Base-by-base conservation (phyloP, 1,140 invertebrate species). In the Listronotus bonariensis region DNA sequence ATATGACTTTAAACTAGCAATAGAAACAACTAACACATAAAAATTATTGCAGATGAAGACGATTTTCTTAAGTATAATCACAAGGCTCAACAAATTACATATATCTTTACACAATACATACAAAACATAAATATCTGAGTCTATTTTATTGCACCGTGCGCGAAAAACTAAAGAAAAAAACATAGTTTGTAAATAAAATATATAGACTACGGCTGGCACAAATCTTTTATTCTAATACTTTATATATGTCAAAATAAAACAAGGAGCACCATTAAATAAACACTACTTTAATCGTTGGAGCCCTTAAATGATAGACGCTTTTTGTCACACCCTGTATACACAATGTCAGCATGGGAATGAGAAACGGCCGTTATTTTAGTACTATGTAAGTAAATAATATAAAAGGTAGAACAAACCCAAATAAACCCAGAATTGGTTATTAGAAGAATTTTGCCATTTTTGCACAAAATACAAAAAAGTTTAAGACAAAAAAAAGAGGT, bases 231-330 rank as follows among this genome's bases (percentile, higher is more conserved):
- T 9, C 42, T 17, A 6, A 11, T 12, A 51, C 20, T 38, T 54
- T 54, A 54, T 58, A n/a, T 62, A 52, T 46, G 15, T 54, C 14
- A 2, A 63, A 61, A 49, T 26, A 45, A 53, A 59, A 36, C 31
- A 36, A 63, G 20, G 60, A 63, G 60, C 60, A 63, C 60, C 60
- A 45, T 34, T 54, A 54, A 63, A 63, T 46, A 54, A 54, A 63
- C 43, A 7, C 9, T 31, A 12, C 11, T 26, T 3, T 1, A 26
- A 26, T 26, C 20, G 20, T 5, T 26, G 20, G 20, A 26, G 20
- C 20, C 5, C 5, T 26, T 26, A 26, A 26, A 1, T 5, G 20
- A 26, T 26, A 26, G 20, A 26, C 20, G 20, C 20, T 26, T 26
- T 26, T 26, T 26, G 20, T 26, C 20, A 5, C 20, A 26, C 20